Conservation (phyloP, 2,888 invertebrate species). For the Ochropacha duplaris region DNA sequence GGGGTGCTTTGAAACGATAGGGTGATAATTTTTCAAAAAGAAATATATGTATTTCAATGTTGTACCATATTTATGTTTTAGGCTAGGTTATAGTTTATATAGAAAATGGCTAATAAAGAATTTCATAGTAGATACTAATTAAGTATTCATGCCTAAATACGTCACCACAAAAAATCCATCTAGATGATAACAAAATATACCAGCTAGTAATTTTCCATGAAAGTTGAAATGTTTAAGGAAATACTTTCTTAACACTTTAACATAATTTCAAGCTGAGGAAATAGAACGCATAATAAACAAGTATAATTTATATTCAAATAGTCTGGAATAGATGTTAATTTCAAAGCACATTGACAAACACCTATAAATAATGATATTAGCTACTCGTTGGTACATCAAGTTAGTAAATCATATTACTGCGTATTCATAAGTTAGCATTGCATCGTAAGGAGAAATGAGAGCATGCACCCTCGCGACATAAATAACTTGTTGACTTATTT, state of each 20-base stretch:
- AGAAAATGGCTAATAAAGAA: too few species aligned
- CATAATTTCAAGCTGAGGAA: neutral
- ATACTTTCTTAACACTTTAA: too few species aligned
- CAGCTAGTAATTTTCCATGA: too few species aligned
- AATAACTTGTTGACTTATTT: slow-evolving; percentile 23
- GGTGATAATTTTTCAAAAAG: slow-evolving; percentile 34
- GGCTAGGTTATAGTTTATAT: neutral
- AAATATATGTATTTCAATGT: slow-evolving; percentile 13
- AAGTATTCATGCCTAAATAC: too few species aligned
- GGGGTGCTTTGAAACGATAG: slow-evolving; percentile 35
- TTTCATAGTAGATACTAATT: too few species aligned
- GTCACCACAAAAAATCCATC: too few species aligned
- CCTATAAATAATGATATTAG: slow-evolving; percentile 15
- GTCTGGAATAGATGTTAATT: slow-evolving; percentile 5
- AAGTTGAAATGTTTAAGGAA: too few species aligned
- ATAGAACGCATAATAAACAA: neutral
- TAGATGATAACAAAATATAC: too few species aligned
- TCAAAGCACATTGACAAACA: neutral
- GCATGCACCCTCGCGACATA: slow-evolving; percentile 18
- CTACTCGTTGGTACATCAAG: slow-evolving; percentile 1
- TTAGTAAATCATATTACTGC: slow-evolving; percentile 4
- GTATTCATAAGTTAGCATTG: slow-evolving; percentile 17
- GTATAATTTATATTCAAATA: neutral
- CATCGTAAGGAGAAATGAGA: slow-evolving; percentile 14
- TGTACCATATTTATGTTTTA: neutral